A percentile compares a stretch with the other conserved stretches of the same genome.
Conservation (phyloP, 2,797 vertebrate species). For the Phrynocephalus vlangalii region DNA sequence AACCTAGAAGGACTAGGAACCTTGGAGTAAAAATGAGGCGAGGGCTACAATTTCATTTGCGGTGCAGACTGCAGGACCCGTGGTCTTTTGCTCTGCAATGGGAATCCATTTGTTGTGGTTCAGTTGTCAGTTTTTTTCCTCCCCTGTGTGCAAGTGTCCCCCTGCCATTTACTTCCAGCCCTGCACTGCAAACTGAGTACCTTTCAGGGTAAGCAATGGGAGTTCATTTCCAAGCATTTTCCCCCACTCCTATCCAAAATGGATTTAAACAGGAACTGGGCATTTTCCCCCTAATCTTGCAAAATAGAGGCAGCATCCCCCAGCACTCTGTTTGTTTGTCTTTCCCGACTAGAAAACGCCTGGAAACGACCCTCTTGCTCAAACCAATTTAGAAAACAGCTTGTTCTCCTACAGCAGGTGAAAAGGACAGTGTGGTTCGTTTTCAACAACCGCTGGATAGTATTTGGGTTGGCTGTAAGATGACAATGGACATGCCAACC, state of each 20-base stretch:
- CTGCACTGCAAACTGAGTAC: not conserved
- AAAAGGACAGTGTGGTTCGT: not conserved
- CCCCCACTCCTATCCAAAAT: not conserved
- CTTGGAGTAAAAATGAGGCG: conserved; percentile 47
- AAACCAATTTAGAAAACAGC: not conserved
- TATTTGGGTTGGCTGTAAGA: not conserved
- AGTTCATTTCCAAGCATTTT: not conserved
- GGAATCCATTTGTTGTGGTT: not conserved
- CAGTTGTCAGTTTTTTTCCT: not conserved
- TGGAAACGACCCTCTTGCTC: not conserved
- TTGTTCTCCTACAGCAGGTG: not conserved
- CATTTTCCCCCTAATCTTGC: no score
- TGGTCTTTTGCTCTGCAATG: accelerated
- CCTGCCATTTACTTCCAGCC: not conserved
- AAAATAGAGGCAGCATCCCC: no score
- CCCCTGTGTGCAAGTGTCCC: conserved; percentile 2
- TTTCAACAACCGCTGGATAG: not conserved
- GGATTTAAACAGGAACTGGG: not conserved
- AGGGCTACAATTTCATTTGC: conserved; percentile 46
- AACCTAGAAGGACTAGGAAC: conserved; percentile 43
- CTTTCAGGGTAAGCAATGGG: conserved; percentile 13
- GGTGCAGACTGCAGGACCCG: not conserved
- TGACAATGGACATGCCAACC: not conserved
- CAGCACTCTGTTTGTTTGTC: not conserved
- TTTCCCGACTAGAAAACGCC: not conserved